phyloP scores from a whole-genome alignment of 2,888 invertebrate genomes.

The Halictus ligatus region DNA sequence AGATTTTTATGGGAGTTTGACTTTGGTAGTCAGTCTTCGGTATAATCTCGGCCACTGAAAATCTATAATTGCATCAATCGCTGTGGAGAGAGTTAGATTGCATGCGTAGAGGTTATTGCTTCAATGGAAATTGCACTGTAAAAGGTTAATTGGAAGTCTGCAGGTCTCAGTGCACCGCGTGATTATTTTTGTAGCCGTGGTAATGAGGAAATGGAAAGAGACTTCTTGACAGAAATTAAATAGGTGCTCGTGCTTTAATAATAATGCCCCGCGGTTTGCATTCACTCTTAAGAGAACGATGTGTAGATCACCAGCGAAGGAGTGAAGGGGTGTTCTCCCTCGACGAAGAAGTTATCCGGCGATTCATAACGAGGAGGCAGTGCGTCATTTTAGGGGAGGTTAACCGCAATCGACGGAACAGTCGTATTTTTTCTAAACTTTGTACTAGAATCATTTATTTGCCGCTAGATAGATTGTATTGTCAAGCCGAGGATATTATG shows the following conservation, averaged over 20 bases:
- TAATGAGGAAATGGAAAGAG: slow-evolving; percentile 5
- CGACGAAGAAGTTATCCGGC: background rate
- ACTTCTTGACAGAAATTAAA: background rate
- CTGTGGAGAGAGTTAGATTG: background rate
- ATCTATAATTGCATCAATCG: background rate
- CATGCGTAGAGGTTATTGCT: background rate
- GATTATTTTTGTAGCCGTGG: background rate
- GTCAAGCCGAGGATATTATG: background rate
- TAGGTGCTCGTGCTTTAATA: background rate
- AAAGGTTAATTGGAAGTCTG: background rate
- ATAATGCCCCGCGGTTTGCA: background rate
- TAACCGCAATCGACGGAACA: background rate
- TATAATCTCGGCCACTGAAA: no score
- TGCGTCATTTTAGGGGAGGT: background rate
- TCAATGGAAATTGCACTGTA: background rate
- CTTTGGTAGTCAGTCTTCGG: no score
- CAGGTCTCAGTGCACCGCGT: background rate
- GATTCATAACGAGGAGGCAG: background rate
- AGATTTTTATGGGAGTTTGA: background rate
- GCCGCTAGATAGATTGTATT: background rate
- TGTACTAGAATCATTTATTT: background rate
- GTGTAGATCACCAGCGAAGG: background rate
- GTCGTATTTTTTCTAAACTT: background rate
- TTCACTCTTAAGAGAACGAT: background rate
- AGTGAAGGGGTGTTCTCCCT: background rate